Evolutionary conservation across 2,113 vertebrate genomes (phyloP).

Genomic region (Nyctibius bracteatus): DNA sequence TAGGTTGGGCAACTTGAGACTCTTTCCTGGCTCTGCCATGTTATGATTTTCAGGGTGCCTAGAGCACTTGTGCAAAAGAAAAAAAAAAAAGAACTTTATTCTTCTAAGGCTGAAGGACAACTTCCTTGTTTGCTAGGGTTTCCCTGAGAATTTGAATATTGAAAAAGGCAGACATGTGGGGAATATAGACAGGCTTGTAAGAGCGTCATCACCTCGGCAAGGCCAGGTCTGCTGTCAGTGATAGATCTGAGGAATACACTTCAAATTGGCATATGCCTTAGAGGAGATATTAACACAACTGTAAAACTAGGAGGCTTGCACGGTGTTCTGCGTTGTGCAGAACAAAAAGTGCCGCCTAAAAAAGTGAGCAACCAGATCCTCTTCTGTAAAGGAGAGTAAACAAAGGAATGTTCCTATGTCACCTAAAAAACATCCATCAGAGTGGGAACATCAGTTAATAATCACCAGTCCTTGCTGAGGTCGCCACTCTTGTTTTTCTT

Average conservation of each 20-base stretch:
- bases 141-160: not conserved
- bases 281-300: not conserved
- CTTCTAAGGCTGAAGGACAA: constrained; percentile 9
- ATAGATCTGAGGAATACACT: not conserved
- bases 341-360: not conserved
- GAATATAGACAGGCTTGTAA: not conserved
- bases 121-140: constrained; percentile 28
- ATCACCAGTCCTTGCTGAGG: constrained; percentile 3
- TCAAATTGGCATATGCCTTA: rapidly evolving
- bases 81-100: not conserved
- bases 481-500: not conserved
- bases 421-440: not conserved
- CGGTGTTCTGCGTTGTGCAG: rapidly evolving
- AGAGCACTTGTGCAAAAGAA: constrained; percentile 9
- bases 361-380: not conserved
- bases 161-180: not conserved
- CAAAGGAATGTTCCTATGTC: not conserved
- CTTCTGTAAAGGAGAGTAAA: not conserved
- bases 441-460: constrained; percentile 36
- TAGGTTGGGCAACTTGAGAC: constrained; percentile 16
- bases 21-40: constrained; percentile 26
- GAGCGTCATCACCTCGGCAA: not conserved
- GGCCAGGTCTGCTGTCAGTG: not conserved
- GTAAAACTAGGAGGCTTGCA: not conserved
- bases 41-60: not conserved